A percentile compares a stretch with the other conserved stretches of the same genome.
Evolutionary conservation across 2,888 invertebrate genomes (phyloP).

Genomic region (Nomada fabriciana): DNA sequence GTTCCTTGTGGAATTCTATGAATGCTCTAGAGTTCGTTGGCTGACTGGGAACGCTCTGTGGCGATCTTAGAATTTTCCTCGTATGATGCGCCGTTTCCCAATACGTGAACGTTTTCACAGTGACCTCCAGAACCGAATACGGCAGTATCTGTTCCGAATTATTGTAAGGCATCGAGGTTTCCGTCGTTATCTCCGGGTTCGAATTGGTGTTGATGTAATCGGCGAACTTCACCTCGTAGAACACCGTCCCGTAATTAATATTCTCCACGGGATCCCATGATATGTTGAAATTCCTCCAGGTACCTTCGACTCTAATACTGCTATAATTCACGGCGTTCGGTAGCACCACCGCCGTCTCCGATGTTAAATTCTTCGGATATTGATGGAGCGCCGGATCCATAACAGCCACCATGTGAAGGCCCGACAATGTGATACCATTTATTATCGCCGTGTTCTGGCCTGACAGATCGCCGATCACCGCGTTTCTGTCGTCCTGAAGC

Average conservation of each 20-base stretch:
- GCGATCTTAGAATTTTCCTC: slow-evolving; percentile 89
- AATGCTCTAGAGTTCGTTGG: slow-evolving; percentile 91
- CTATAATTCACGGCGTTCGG: slow-evolving; percentile 89
- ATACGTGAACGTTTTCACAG: slow-evolving; percentile 92
- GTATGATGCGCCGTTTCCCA: slow-evolving; percentile 92
- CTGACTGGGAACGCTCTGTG: slow-evolving; percentile 91
- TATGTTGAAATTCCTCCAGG: slow-evolving; percentile 92
- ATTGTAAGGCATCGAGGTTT: slow-evolving; percentile 78
- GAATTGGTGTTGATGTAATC: slow-evolving; percentile 87
- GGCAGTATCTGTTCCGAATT: slow-evolving; percentile 87
- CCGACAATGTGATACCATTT: slow-evolving; percentile 88
- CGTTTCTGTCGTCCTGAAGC: slow-evolving; percentile 90
- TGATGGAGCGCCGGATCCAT: slow-evolving; percentile 89
- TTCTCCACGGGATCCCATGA: slow-evolving; percentile 91
- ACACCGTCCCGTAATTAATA: slow-evolving; percentile 92
- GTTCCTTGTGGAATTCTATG: slow-evolving; percentile 86
- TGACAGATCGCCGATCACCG: slow-evolving; percentile 90
- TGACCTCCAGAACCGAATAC: slow-evolving; percentile 89
- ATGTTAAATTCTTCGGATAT: slow-evolving; percentile 86
- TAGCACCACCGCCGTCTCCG: slow-evolving; percentile 87
- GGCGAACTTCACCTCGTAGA: slow-evolving; percentile 92
- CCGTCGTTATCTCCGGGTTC: slow-evolving; percentile 80
- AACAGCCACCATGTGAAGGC: slow-evolving; percentile 89
- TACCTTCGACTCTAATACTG: slow-evolving; percentile 90
- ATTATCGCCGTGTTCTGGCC: slow-evolving; percentile 90